phyloP scores from a whole-genome alignment of 64 coral and sea anemone species.

The Stichodactyla helianthus region DNA sequence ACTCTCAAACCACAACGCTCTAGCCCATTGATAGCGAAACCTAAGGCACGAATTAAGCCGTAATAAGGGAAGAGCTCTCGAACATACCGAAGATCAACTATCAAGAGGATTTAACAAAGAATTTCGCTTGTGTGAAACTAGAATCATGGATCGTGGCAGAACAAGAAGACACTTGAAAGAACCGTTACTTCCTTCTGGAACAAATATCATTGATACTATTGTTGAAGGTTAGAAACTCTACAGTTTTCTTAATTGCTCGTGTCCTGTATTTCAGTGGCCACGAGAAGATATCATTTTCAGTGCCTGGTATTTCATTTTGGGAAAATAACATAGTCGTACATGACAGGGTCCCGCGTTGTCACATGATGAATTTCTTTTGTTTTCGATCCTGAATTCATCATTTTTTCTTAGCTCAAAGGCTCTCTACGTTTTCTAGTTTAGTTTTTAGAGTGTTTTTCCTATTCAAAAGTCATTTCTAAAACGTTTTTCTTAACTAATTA shows the following conservation, averaged over 20 bases:
- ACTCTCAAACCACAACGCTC: not conserved
- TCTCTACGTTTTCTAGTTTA: no score
- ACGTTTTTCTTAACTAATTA: not conserved
- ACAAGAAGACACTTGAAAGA: conserved; percentile 3
- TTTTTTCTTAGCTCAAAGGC: no score
- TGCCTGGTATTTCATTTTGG: no score
- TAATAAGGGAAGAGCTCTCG: no score
- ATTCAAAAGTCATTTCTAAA: not conserved
- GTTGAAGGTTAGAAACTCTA: conserved; percentile 17
- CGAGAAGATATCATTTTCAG: no score
- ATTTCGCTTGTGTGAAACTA: not conserved
- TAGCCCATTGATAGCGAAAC: not conserved
- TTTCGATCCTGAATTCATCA: no score
- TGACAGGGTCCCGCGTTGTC: no score
- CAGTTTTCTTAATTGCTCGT: not conserved
- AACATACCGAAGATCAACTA: not conserved
- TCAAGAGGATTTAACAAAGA: not conserved
- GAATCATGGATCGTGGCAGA: not conserved
- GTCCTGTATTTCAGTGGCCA: no score
- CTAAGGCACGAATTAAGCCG: not conserved
- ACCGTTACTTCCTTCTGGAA: conserved; percentile 18
- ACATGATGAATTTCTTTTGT: no score
- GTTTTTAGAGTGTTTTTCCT: no score
- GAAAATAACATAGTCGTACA: no score
- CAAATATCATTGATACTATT: not conserved